A percentile compares a stretch with the other conserved stretches of the same genome.
These are phyloP conservation scores for Tenodera sinensis DNA, from an alignment of 2,888 invertebrate genomes.

Conservation along the genomic window DNA sequence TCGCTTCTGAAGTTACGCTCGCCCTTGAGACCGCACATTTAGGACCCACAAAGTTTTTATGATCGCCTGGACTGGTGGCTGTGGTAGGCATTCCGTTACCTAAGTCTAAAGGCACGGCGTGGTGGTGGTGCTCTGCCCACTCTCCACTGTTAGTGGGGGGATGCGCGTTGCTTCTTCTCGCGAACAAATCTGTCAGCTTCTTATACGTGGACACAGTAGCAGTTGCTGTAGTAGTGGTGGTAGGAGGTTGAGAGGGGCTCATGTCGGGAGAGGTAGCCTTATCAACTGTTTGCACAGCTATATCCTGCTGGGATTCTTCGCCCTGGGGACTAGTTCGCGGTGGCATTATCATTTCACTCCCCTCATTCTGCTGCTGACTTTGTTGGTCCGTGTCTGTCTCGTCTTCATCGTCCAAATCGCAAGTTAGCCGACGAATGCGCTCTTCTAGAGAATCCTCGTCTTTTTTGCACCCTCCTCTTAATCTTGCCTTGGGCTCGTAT, in stretches of 20 bases:
- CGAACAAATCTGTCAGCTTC: slow-evolving; percentile 59
- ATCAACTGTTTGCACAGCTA: neutral
- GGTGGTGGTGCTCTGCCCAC: slow-evolving; percentile 25
- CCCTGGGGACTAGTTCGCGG: slow-evolving; percentile 25
- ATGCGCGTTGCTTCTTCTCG: slow-evolving; percentile 44
- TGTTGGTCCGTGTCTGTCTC: slow-evolving; percentile 36
- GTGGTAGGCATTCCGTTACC: slow-evolving; percentile 45
- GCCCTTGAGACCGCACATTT: slow-evolving; percentile 42
- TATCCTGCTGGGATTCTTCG: slow-evolving; percentile 32
- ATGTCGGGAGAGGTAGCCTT: slow-evolving; percentile 26
- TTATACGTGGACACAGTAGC: slow-evolving; percentile 62
- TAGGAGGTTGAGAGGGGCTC: slow-evolving; percentile 18
- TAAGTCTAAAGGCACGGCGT: slow-evolving; percentile 49
- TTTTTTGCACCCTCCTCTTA: slow-evolving; percentile 43
- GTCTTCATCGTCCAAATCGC: slow-evolving; percentile 70
- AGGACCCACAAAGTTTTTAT: slow-evolving; percentile 23
- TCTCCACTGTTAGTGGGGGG: slow-evolving; percentile 22
- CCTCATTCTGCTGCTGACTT: slow-evolving; percentile 8
- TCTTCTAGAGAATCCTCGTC: slow-evolving; percentile 76
- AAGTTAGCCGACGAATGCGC: slow-evolving; percentile 79
- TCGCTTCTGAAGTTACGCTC: slow-evolving; percentile 56
- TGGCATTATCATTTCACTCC: slow-evolving; percentile 26
- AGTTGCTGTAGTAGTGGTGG: slow-evolving; percentile 51
- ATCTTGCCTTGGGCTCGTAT: slow-evolving; percentile 56
- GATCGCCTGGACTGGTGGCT: slow-evolving; percentile 14